Conservation (phyloP, 1,140 invertebrate genomes). For the Drosophila bocki region DNA sequence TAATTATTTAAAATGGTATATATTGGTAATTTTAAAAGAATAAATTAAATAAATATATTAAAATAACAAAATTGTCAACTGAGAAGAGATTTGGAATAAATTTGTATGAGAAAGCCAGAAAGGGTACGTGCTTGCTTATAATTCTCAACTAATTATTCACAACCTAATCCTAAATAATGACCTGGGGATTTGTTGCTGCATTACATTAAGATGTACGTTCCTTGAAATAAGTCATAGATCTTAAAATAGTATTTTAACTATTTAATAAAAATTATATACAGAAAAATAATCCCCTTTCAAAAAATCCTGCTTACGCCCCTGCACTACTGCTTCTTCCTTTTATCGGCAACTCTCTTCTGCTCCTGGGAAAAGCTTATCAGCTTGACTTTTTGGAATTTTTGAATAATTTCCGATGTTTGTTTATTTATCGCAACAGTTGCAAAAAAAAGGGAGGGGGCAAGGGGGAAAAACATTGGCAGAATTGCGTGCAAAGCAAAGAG, state of each 20-base stretch:
- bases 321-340: not conserved
- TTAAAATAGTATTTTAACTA: not conserved
- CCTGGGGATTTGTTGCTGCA: not conserved
- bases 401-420: conserved; percentile 77
- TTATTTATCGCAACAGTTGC: conserved; percentile 62
- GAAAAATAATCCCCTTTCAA: not conserved
- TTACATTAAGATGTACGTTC: not conserved
- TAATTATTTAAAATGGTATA: conserved; percentile 50
- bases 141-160: conserved; percentile 2
- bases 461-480: conserved; percentile 39
- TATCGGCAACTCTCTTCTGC: conserved; percentile 6
- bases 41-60: not conserved
- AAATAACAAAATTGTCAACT: not conserved
- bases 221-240: not conserved
- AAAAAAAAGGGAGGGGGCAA: conserved; percentile 8
- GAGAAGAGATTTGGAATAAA: not conserved
- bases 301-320: not conserved
- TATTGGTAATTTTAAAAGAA: not conserved
- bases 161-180: not conserved
- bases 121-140: not conserved
- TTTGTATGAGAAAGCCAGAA: not conserved
- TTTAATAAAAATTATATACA: too few species aligned
- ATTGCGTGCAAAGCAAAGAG: conserved; percentile 52
- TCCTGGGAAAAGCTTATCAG: conserved; percentile 60
- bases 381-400: conserved; percentile 68